Evolutionary conservation across 2,888 invertebrate species (phyloP).

Genomic region (Idaea aversata): DNA sequence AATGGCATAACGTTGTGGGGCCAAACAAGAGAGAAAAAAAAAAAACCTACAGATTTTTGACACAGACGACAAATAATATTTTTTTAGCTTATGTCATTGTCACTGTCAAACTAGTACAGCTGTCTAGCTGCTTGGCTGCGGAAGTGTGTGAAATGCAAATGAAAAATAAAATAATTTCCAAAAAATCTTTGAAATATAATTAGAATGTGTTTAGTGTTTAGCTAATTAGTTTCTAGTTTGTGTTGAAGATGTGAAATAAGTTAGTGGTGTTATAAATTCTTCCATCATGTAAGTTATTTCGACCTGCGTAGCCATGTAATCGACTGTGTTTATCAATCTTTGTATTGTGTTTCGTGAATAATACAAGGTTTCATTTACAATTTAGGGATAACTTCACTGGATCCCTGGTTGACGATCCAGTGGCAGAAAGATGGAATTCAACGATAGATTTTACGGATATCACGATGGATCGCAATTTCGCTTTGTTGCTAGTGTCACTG

Average conservation of each 20-base stretch:
- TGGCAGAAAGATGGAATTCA: conserved; percentile 81
- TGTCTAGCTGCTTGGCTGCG: neutral
- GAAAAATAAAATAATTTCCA: conserved; percentile 40
- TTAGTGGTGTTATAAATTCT: conserved; percentile 35
- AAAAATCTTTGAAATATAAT: conserved; percentile 43
- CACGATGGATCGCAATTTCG: conserved; percentile 87
- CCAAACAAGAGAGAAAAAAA: no score
- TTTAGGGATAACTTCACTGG: conserved; percentile 63
- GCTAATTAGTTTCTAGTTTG: conserved; percentile 34
- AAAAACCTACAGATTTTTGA: no score
- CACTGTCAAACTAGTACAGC: conserved; percentile 2
- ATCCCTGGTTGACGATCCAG: conserved; percentile 49
- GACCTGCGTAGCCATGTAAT: conserved; percentile 41
- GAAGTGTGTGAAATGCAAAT: conserved; percentile 36
- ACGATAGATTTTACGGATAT: conserved; percentile 83
- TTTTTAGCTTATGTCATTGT: neutral
- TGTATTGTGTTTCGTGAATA: conserved; percentile 26
- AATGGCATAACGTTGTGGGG: no score
- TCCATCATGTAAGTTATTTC: conserved; percentile 58
- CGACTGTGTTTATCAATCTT: conserved; percentile 23
- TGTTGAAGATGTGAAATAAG: conserved; percentile 57
- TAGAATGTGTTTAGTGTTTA: conserved; percentile 43
- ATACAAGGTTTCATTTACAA: conserved; percentile 22
- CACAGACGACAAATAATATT: neutral
- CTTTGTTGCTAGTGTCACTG: conserved; percentile 89